Evolutionary conservation across 1,140 invertebrate species (phyloP), one percentile per base, ranked within the genome.

Genomic region (Drosophila kohkoa): DNA sequence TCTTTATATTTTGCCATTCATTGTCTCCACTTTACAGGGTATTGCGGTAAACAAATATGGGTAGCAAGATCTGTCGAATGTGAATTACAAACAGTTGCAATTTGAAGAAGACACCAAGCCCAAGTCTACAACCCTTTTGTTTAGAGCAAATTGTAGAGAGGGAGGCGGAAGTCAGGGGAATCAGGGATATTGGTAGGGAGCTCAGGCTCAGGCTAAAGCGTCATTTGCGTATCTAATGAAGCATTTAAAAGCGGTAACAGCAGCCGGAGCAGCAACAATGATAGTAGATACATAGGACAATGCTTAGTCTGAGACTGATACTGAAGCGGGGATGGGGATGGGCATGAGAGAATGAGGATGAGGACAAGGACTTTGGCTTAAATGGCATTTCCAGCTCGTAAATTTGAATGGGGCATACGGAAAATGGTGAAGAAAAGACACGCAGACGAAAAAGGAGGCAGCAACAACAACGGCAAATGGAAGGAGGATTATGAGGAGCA

Each of bases 181-280:
- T 1, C 5, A 8, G n/a, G 2, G 28, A 54, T 54, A 54, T 6
- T 54, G n/a, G 1, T 16, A 10, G 38, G n/a, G 48, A 16, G n/a
- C 11, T 1, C 6, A 41, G 30, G 30, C 41, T 43, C 0, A 43
- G 43, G 48, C 28, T 16, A 10, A 8, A 20, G 75, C 66, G 70
- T 81, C 75, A 79, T 81, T 81, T 81, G 76, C 67, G 67, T 81
- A 76, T 81, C 73, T 79, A 79, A 81, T 79, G 73, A 81, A 79
- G 79, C 73, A 81, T 81, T 79, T 81, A 67, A 79, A 71, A 81
- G 77, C 77, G 67, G 54, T 46, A 66, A 32, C 54, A 30, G 20
- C 49, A 58, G 13, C 63, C 11, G n/a, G 13, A 62, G 57, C 48
- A 52, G 54, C 65, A 38, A 48, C 52, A 70, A 62, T 64, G 41